Percentiles rank a stretch among this genome's conserved stretches.
Evolutionary conservation across 2,888 invertebrate genomes (phyloP).

Genomic region (Melipona beecheii): DNA sequence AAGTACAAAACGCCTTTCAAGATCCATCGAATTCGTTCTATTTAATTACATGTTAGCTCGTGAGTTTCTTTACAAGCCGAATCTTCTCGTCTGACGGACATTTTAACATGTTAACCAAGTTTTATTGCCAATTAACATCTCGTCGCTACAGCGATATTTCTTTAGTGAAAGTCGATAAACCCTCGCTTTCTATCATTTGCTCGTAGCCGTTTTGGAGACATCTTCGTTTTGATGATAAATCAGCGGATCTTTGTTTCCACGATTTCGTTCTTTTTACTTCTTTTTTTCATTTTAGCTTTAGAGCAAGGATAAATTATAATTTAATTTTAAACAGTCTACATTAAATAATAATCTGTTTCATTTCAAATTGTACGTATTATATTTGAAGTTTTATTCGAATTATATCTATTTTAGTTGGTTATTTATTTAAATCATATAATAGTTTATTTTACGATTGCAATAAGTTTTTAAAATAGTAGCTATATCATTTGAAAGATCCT

Average conservation of each 20-base stretch:
- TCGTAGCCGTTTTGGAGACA: neutral
- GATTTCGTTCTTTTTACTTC: neutral
- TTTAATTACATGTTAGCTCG: neutral
- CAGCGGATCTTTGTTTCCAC: conserved; percentile 5
- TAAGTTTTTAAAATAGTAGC: too few relatives aligned
- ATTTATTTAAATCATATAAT: too few relatives aligned
- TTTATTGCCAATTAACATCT: conserved; percentile 22
- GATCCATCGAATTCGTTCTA: neutral
- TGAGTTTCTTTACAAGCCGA: neutral
- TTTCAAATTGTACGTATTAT: too few relatives aligned
- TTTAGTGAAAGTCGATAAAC: conserved; percentile 50
- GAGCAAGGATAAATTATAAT: neutral
- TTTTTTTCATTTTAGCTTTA: neutral
- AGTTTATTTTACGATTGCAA: too few relatives aligned
- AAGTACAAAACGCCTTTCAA: neutral
- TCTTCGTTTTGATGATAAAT: conserved; percentile 14
- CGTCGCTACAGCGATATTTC: conserved; percentile 33
- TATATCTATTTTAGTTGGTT: too few relatives aligned
- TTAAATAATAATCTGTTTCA: too few relatives aligned
- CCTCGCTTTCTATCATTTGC: conserved; percentile 31
- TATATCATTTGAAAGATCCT: too few relatives aligned
- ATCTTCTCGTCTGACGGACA: neutral
- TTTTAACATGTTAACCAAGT: conserved; percentile 24
- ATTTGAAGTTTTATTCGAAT: too few relatives aligned
- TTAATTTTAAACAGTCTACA: too few relatives aligned